Conservation (phyloP, 2,113 vertebrate genomes). For the Xyrauchen texanus region DNA sequence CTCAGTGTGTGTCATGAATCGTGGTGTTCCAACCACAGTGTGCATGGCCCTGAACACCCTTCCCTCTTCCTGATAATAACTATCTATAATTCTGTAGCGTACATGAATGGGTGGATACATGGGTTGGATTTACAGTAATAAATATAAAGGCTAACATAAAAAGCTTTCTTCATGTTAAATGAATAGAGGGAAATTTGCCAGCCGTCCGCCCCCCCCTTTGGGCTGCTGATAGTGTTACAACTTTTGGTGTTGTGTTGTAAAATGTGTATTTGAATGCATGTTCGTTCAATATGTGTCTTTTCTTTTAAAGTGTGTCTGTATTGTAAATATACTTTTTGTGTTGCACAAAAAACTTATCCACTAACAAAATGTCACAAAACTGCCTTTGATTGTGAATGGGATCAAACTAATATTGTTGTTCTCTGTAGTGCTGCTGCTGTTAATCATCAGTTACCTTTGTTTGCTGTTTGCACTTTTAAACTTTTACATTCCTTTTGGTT, state of each 20-base stretch:
- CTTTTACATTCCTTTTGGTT: neutral
- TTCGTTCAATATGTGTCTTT: conserved; percentile 33
- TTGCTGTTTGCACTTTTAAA: conserved; percentile 47
- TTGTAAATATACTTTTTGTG: conserved; percentile 44
- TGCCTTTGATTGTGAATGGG: conserved; percentile 36
- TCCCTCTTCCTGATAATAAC: conserved; percentile 72
- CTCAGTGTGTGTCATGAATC: conserved; percentile 83
- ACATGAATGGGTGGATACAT: conserved; percentile 35
- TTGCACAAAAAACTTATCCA: conserved; percentile 28
- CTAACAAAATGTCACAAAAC: conserved; percentile 32
- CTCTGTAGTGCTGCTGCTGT: conserved; percentile 44
- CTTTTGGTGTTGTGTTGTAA: conserved; percentile 35
- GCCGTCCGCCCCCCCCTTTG: conserved; percentile 21
- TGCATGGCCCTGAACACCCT: conserved; percentile 78
- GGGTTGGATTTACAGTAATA: conserved; percentile 5
- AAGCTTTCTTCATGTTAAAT: conserved; percentile 23
- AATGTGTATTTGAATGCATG: conserved; percentile 44
- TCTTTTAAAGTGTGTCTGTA: conserved; percentile 32
- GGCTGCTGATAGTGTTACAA: conserved; percentile 47
- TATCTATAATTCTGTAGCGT: conserved; percentile 33
- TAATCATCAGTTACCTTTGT: conserved; percentile 53
- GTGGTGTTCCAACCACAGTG: conserved; percentile 81
- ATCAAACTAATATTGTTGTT: conserved; percentile 39
- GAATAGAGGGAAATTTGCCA: conserved; percentile 40
- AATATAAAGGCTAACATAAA: conserved; percentile 9